Conservation (phyloP, 2,113 vertebrate genomes). For the Nestor notabilis region DNA sequence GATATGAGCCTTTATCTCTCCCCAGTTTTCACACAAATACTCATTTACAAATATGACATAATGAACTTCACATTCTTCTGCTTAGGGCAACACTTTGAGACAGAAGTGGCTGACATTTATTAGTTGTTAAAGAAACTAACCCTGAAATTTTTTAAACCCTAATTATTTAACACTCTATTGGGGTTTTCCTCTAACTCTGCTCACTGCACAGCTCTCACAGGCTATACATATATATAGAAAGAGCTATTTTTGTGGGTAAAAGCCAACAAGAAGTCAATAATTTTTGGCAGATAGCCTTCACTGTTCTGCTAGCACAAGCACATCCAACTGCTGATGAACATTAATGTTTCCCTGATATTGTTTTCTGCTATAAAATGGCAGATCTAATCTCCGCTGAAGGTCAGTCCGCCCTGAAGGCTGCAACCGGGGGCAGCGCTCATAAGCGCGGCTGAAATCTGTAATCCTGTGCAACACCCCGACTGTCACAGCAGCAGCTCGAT, state of each 20-base stretch:
- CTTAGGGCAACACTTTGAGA: not conserved
- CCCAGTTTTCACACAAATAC: not conserved
- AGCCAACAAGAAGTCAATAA: conserved; percentile 25
- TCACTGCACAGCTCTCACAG: not conserved
- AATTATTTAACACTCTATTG: not conserved
- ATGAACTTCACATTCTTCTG: not conserved
- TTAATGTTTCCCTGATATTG: conserved; percentile 32
- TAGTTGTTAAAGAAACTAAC: not conserved
- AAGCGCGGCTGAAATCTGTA: not conserved
- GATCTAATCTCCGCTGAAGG: conserved; percentile 46
- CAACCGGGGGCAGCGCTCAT: not conserved
- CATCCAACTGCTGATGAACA: conserved; percentile 45
- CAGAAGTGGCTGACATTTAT: not conserved
- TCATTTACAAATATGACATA: not conserved
- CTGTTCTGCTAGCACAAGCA: conserved; percentile 22
- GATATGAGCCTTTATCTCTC: not conserved
- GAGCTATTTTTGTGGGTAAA: conserved; percentile 10
- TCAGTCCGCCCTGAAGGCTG: not conserved
- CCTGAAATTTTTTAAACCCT: not conserved
- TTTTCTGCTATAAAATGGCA: conserved; percentile 46
- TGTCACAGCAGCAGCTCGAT: not conserved
- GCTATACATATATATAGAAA: not conserved
- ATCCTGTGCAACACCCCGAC: not conserved
- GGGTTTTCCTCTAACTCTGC: not conserved
- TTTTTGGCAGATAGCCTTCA: conserved; percentile 16